Base-by-base conservation (phyloP, 2,113 vertebrate species). In the Calidris pugnax region DNA sequence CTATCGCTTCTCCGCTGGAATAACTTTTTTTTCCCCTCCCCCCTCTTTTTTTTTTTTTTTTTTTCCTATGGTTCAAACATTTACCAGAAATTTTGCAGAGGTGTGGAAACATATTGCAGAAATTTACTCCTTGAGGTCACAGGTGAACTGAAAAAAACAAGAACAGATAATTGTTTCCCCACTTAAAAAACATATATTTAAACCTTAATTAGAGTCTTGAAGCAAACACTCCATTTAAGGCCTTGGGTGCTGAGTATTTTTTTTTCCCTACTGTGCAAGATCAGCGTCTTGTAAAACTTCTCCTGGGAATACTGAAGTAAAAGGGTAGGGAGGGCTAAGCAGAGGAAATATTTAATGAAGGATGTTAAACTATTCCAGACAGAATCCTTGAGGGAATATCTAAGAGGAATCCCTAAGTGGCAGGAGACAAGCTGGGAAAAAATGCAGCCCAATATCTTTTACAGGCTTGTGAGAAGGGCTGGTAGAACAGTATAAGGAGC, bases 381-480 rank as follows among this genome's bases (percentile, higher is more conserved):
- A 76, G 68, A 92, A 84, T 79, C 32, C 88, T 95, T 75, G 35
- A 81, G 92, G 85, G 86, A 93, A 33, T 90, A 89, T 87, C 69
- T 92, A 85, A 68, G 62, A 87, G 45, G 68, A 95, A 89, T 87
- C 69, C 68, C 41, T 67, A 71, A 84, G 76, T 93, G 76, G 27
- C 26, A 81, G 64, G 76, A 72, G 62, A 56, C 43, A 88, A 93
- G 39, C 85, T 93, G 90, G 85, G 68, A 94, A 95, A 93, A 96
- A 78, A 95, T 51, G 30, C 72, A 78, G 28, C 47, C 47, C 23
- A 51, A 9, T 60, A 59, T 72, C 43, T 87, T 94, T 86, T 72
- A 78, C 39, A 92, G 53, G 56, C 24, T 86, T 83, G 72, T 57
- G 60, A 87, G 69, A 84, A 81, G 62, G 72, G 43, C 30, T 69